These are phyloP conservation scores for Oncorhynchus masou DNA, from an alignment of 2,113 vertebrate species.

Conservation along the genomic window DNA sequence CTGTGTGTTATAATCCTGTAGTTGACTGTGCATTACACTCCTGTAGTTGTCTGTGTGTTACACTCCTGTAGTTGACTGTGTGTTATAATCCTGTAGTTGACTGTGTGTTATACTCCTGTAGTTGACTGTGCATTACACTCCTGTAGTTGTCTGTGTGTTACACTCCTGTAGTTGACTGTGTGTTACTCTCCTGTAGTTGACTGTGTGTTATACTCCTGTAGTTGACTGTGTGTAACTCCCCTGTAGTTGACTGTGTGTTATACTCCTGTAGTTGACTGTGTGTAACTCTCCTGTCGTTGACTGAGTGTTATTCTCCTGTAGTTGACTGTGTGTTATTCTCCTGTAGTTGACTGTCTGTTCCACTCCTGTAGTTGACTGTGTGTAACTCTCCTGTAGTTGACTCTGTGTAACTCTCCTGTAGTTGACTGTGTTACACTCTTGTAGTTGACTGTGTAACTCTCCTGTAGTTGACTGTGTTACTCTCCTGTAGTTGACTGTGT, in stretches of 20 bases:
- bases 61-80: no score
- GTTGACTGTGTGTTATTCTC: slow-evolving; percentile 23
- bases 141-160: no score
- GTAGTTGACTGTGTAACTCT: no score
- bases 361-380: slow-evolving; percentile 18
- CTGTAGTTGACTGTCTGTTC: not conserved
- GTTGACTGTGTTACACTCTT: slow-evolving; percentile 24
- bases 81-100: no score
- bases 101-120: no score
- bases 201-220: slow-evolving; percentile 24
- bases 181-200: no score
- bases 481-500: no score
- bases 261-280: slow-evolving; percentile 17
- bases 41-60: no score
- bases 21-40: slow-evolving; percentile 22
- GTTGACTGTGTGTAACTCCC: slow-evolving; percentile 24
- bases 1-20: slow-evolving; percentile 25
- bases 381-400: slow-evolving; percentile 24
- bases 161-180: no score
- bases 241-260: not conserved
- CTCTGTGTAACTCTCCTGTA: slow-evolving; percentile 23
- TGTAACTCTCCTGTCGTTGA: slow-evolving; percentile 22
- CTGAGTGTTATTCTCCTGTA: slow-evolving; percentile 24
- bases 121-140: no score
- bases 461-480: no score